A percentile compares a stretch with the other conserved stretches of the same genome.
Evolutionary conservation across 2,113 vertebrate species (phyloP).

Genomic region (Vombatus ursinus): DNA sequence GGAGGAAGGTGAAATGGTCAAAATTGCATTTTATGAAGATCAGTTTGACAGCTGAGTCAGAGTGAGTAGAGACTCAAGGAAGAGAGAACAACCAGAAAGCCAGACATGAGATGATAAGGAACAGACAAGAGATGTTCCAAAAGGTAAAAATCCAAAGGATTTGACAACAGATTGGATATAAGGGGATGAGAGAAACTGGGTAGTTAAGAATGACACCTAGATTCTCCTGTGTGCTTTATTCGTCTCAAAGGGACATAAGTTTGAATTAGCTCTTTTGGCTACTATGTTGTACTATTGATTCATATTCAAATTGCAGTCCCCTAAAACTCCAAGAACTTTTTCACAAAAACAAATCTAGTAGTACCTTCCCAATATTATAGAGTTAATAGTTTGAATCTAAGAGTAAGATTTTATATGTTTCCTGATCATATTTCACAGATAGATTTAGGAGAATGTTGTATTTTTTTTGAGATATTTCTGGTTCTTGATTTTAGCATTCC

Average conservation of each 20-base stretch:
- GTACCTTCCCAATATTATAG: not conserved
- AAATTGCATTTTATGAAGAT: no score
- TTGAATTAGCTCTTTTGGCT: not conserved
- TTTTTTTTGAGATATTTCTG: not conserved
- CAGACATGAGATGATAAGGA: not conserved
- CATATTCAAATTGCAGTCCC: not conserved
- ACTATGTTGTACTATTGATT: not conserved
- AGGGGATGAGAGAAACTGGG: not conserved
- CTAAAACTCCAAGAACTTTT: not conserved
- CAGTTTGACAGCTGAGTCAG: no score
- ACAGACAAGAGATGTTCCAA: not conserved
- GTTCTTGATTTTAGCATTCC: not conserved
- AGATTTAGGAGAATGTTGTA: not conserved
- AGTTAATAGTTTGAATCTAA: not conserved
- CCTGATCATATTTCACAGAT: not conserved
- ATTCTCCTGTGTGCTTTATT: not conserved
- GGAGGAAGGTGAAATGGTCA: no score
- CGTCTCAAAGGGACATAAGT: not conserved
- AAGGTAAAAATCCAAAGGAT: not conserved
- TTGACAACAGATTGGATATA: not conserved
- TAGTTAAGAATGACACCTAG: not conserved
- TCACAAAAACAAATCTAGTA: not conserved
- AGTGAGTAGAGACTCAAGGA: no score
- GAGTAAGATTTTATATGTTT: not conserved
- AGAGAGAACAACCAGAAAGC: no score